Base-by-base conservation (phyloP, 2,888 invertebrate species). In the Hemithea aestivaria region DNA sequence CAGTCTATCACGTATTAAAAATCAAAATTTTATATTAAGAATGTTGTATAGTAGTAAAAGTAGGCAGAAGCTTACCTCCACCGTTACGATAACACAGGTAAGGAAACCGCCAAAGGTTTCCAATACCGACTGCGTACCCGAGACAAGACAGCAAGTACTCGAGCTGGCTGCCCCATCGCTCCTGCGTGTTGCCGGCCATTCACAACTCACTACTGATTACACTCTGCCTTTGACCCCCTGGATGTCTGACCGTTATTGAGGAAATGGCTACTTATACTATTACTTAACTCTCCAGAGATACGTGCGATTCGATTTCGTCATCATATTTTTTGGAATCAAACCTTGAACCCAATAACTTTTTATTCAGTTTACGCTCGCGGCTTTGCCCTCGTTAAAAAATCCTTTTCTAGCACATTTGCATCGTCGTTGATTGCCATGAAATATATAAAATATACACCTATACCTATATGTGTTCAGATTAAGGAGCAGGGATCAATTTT, bases 21-120 rank as follows among this genome's bases (percentile, higher is more conserved):
- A n/a, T n/a, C n/a, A n/a, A n/a, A n/a, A n/a, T n/a, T n/a, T n/a
- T n/a, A n/a, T n/a, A n/a, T n/a, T n/a, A n/a, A n/a, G n/a, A n/a
- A n/a, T n/a, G n/a, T n/a, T n/a, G n/a, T n/a, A n/a, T n/a, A n/a
- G n/a, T n/a, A n/a, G n/a, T n/a, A n/a, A n/a, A n/a, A n/a, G n/a
- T n/a, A n/a, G n/a, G n/a, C n/a, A n/a, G n/a, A n/a, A n/a, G n/a
- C 50, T 78, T 66, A 93, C 95, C 95, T 71, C 95, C 95, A 8
- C 95, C 95, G 73, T 94, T 95, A 62, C 93, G 90, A 72, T 95
- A 95, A 66, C 94, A 95, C 38, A 95, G 79, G 69, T 95, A 96
- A 0, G 96, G 96, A 76, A 96, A 96, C 48, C 95, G 89, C 94
- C 94, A 94, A 7, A 96, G 91, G 70, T 95, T 96, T 40, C 95